phyloP scores from a whole-genome alignment of 1,140 invertebrate species.

The Bradynema listronoti region DNA sequence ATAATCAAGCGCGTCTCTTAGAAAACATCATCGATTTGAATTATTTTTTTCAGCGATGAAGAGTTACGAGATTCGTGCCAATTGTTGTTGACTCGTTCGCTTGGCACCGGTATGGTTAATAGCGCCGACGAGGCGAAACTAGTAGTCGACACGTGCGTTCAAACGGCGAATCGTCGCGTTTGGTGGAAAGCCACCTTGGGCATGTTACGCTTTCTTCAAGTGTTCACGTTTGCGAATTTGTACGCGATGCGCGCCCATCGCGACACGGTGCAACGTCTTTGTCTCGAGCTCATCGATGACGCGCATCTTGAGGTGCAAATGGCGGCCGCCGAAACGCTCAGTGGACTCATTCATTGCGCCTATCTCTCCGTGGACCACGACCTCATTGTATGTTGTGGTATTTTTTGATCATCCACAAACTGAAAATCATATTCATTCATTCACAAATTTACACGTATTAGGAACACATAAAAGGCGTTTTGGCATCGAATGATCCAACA shows the following conservation, averaged over 20 bases:
- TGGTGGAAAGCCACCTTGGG: slow-evolving; percentile 74
- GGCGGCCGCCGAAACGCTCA: slow-evolving; percentile 72
- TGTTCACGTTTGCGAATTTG: slow-evolving; percentile 76
- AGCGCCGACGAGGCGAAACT: slow-evolving; percentile 10
- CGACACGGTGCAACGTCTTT: slow-evolving; percentile 59
- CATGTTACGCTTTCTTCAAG: slow-evolving; percentile 71
- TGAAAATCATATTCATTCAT: too few species aligned
- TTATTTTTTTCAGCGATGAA: slow-evolving; percentile 70
- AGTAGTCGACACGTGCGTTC: too few species aligned
- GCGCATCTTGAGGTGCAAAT: slow-evolving; percentile 64
- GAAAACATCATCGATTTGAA: slow-evolving; percentile 69
- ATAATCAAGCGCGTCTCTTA: too few species aligned
- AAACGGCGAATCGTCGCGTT: slow-evolving; percentile 28
- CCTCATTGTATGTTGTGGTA: slow-evolving; percentile 43
- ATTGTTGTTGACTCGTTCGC: slow-evolving; percentile 63
- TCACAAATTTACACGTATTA: too few species aligned
- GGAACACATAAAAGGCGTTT: too few species aligned
- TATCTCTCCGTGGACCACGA: slow-evolving; percentile 64
- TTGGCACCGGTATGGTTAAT: not conserved
- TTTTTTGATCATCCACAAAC: too few species aligned
- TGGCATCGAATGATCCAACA: slow-evolving; percentile 58
- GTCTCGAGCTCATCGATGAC: slow-evolving; percentile 46
- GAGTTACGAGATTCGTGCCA: slow-evolving; percentile 70
- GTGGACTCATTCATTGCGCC: slow-evolving; percentile 77
- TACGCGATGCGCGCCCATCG: slow-evolving; percentile 66